A percentile compares a stretch with the other conserved stretches of the same genome.
Conservation (phyloP, 1,140 invertebrate species). For the Dendrolimus kikuchii region DNA sequence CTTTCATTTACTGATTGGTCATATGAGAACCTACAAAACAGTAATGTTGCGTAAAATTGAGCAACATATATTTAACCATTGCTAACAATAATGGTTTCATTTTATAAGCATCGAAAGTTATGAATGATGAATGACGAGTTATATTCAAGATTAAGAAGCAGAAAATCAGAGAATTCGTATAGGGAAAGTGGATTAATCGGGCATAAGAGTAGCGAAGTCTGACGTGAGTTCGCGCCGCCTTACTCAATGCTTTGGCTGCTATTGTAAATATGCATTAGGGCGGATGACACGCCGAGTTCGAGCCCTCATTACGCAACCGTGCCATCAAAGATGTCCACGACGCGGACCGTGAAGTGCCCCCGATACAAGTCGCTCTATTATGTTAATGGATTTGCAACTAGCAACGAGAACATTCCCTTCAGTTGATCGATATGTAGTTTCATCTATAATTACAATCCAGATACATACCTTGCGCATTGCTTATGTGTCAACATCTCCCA, state of each 20-base stretch:
- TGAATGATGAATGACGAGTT: constrained; percentile 14
- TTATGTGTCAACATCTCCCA: background rate
- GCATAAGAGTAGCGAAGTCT: constrained; percentile 31
- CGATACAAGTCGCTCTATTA: constrained; percentile 60
- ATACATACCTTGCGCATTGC: background rate
- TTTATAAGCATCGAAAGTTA: background rate
- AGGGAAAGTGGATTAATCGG: constrained; percentile 37
- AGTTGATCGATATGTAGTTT: constrained; percentile 34
- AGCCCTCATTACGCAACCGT: constrained; percentile 53
- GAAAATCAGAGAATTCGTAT: constrained; percentile 29
- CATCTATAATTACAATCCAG: constrained; percentile 1
- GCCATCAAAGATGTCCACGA: constrained; percentile 57
- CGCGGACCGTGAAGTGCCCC: constrained; percentile 47
- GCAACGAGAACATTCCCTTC: constrained; percentile 25
- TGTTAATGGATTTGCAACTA: constrained; percentile 52
- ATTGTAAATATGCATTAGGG: constrained; percentile 66
- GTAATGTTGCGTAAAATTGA: constrained; percentile 9
- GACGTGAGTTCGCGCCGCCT: constrained; percentile 19
- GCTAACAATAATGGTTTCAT: background rate
- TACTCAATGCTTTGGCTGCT: constrained; percentile 28
- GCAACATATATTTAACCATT: background rate
- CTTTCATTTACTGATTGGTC: constrained; percentile 20
- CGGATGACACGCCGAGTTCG: constrained; percentile 35
- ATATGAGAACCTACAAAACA: constrained; percentile 12
- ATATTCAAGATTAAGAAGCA: constrained; percentile 30